Evolutionary conservation across 2,113 vertebrate genomes (phyloP), one percentile per base, ranked within the genome.

Genomic region (Nothobranchius furzeri): DNA sequence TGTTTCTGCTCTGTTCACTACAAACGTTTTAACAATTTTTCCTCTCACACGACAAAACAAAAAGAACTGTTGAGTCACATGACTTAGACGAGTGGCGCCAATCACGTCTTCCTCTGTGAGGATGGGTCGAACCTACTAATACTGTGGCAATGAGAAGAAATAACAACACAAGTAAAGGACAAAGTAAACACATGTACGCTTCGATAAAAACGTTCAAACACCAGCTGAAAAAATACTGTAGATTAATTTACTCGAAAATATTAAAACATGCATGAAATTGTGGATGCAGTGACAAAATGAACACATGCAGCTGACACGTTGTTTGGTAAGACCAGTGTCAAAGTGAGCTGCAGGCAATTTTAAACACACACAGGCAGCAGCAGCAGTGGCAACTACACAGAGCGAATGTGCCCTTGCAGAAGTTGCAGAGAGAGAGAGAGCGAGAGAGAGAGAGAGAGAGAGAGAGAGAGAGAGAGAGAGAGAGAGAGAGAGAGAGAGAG

Each of bases 1-100:
- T 96, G 95, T 95, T 94, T 70, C 92, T 92, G 94, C 79, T 94
- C 94, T 96, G 96, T 95, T 95, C 94, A 94, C 95, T 94, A 95
- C 95, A 97, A 96, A 98, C 95, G 94, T 91, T 76, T 89, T 94
- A 48, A n/a, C 91, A 91, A 91, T 88, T 30, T 95, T 95, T 94
- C 68, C 35, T 92, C 91, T 93, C 93, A 90, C 82, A 94, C 90
- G 91, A 93, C 92, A 94, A 89, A 85, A 92, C 92, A 94, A 92
- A 73, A 82, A 67, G 46, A 85, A 94, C 89, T 95, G 93, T 94
- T 94, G 91, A 95, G 94, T 94, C 92, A 93, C 90, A 91, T 92
- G 73, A 82, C 91, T 91, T 91, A 91, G 91, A 90, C 92, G 51
- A 61, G 43, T 35, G 30, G 71, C 64, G 66, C 59, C 53, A 57